Percentiles rank a stretch among this genome's conserved stretches.
These are phyloP conservation scores for Talpa occidentalis DNA, from an alignment of 2,113 vertebrate species.

Conservation along the genomic window DNA sequence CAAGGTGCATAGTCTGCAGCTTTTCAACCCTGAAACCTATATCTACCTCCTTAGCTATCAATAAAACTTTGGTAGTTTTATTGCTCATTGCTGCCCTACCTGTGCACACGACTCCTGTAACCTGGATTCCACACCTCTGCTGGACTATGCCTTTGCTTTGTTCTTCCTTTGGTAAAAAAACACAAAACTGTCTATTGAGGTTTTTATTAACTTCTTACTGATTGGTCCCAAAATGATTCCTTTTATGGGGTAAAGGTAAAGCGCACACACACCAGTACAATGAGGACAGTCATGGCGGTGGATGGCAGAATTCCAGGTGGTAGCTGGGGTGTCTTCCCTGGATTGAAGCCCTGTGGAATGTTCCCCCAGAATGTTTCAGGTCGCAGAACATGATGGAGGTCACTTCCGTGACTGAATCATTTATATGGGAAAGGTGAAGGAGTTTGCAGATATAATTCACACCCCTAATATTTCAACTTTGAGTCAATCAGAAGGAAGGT, in stretches of 20 bases:
- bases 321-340: neutral
- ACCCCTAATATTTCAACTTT: neutral
- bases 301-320: neutral
- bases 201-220: neutral
- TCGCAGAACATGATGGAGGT: neutral
- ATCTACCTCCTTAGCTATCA: neutral
- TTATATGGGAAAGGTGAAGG: neutral
- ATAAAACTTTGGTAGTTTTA: neutral
- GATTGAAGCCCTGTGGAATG: neutral
- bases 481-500: neutral
- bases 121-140: neutral
- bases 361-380: neutral
- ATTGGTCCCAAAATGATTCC: neutral
- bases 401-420: neutral
- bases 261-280: neutral
- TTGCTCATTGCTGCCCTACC: neutral
- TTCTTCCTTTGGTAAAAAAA: neutral
- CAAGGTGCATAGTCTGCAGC: neutral
- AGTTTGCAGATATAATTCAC: neutral
- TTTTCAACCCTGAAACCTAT: neutral
- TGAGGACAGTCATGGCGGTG: neutral
- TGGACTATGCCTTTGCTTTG: neutral
- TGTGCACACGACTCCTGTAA: neutral
- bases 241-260: neutral
- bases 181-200: neutral